A percentile compares a stretch with the other conserved stretches of the same genome.
Evolutionary conservation across 2,797 vertebrate species (phyloP).

Genomic region (Aselliscus stoliczkanus): DNA sequence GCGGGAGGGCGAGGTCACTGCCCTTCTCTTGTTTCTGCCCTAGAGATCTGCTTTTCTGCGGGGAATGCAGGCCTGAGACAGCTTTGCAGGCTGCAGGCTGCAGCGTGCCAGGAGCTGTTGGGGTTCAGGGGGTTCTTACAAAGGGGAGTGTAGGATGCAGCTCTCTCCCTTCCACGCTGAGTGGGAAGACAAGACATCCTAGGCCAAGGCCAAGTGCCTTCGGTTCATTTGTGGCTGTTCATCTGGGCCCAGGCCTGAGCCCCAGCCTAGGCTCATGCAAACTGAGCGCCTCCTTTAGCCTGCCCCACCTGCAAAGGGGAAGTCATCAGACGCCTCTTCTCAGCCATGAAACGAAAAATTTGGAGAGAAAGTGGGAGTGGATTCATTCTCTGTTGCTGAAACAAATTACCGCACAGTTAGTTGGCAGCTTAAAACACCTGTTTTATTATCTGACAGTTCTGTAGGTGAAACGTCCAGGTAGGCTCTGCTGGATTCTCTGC

Average conservation of each 20-base stretch:
- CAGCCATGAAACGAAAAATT: not conserved
- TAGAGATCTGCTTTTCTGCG: not conserved
- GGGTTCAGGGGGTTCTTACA: not conserved
- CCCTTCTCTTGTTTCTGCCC: constrained; percentile 34
- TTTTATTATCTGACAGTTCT: not conserved
- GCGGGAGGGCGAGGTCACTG: constrained; percentile 24
- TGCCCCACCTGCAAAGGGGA: not conserved
- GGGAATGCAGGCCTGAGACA: not conserved
- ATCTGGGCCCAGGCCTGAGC: not conserved
- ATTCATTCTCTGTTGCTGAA: not conserved
- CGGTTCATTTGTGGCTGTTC: not conserved
- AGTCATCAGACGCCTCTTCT: not conserved
- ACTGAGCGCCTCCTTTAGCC: not conserved
- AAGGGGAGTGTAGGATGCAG: not conserved
- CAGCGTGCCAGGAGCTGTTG: not conserved
- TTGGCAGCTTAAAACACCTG: not conserved
- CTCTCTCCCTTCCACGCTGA: not conserved
- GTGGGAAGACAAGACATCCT: not conserved
- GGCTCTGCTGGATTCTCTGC: not conserved
- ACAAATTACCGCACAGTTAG: not conserved
- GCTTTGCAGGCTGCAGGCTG: not conserved
- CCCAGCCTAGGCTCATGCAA: not conserved
- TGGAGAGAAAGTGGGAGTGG: not conserved
- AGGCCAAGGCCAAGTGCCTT: not conserved
- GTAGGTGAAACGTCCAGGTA: not conserved